A percentile compares a stretch with the other conserved stretches of the same genome.
These are phyloP conservation scores for Zosterops japonicus DNA, from an alignment of 2,113 vertebrate genomes.

Conservation along the genomic window DNA sequence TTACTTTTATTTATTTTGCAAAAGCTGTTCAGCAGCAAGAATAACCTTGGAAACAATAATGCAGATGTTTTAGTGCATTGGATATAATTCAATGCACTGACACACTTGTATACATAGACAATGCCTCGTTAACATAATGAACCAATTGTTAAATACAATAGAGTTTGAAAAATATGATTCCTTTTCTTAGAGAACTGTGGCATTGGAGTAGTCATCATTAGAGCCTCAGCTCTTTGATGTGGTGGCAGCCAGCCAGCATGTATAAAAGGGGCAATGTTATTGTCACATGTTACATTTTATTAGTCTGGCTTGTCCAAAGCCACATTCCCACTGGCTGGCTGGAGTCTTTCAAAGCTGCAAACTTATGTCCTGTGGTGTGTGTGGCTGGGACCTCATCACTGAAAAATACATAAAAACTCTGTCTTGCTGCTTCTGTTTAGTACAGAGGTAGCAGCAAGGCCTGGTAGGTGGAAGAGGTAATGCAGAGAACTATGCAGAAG, in stretches of 20 bases:
- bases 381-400: background rate
- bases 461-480: background rate
- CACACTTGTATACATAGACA: background rate
- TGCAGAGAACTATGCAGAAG: background rate
- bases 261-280: background rate
- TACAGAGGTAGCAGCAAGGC: background rate
- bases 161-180: background rate
- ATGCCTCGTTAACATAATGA: background rate
- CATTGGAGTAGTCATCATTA: background rate
- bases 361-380: background rate
- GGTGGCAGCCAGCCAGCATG: background rate
- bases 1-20: background rate
- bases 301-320: background rate
- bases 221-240: background rate
- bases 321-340: background rate
- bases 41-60: background rate
- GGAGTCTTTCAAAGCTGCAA: background rate
- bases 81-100: background rate
- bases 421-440: background rate
- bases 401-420: background rate
- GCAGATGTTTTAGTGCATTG: background rate
- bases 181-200: background rate
- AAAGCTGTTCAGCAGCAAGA: background rate
- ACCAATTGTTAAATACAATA: background rate
- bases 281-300: background rate